A percentile compares a stretch with the other conserved stretches of the same genome.
phyloP scores from a whole-genome alignment of 2,888 invertebrate species.

The Lamellibrachia satsuma region DNA sequence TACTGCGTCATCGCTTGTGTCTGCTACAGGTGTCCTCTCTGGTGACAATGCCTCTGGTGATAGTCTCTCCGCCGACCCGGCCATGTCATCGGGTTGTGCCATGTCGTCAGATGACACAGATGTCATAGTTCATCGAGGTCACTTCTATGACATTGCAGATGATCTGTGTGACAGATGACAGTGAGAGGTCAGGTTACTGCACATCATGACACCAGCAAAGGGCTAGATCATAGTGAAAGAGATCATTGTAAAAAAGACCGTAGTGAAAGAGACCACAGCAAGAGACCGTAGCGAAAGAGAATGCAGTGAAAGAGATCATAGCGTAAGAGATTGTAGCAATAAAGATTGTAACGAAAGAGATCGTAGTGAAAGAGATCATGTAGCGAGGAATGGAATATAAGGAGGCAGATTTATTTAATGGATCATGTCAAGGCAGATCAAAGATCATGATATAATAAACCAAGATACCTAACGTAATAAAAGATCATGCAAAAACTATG shows the following conservation, averaged over 20 bases:
- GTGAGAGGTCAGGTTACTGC: not conserved
- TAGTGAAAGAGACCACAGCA: too few species aligned
- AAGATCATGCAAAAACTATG: not conserved
- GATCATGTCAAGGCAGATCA: not conserved
- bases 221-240: not conserved
- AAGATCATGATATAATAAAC: not conserved
- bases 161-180: not conserved
- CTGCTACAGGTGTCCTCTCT: not conserved
- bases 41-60: not conserved
- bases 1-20: not conserved
- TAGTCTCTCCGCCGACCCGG: not conserved
- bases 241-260: not conserved
- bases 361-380: not conserved
- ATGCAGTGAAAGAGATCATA: too few species aligned
- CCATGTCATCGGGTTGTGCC: not conserved
- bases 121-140: not conserved
- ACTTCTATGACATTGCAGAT: not conserved
- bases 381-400: not conserved
- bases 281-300: too few species aligned
- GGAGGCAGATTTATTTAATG: too few species aligned
- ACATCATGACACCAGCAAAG: not conserved
- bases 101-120: not conserved
- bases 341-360: not conserved
- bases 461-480: not conserved
- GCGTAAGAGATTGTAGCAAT: too few species aligned